Conservation (phyloP, 2,888 invertebrate genomes). For the Andrena chrysosceles region DNA sequence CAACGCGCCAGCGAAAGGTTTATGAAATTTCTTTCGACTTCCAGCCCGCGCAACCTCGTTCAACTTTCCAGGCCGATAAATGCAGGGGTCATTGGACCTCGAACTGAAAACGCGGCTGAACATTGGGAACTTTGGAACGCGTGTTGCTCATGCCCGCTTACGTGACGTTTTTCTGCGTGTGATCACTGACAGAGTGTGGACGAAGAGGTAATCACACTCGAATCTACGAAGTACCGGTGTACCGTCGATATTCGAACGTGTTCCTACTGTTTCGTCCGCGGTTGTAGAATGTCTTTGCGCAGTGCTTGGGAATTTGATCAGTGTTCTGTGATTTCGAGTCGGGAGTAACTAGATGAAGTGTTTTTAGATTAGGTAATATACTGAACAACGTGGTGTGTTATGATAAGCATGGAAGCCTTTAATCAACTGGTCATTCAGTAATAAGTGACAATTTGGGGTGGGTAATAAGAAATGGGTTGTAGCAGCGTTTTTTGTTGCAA, state of each 20-base stretch:
- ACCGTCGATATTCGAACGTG: neutral
- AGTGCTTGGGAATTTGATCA: too few species aligned
- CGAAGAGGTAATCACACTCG: slow-evolving; percentile 16
- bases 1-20: slow-evolving; percentile 18
- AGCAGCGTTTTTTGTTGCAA: too few species aligned
- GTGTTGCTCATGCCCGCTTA: neutral
- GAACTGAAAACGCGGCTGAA: slow-evolving; percentile 34
- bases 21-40: slow-evolving; percentile 40
- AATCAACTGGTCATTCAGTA: too few species aligned
- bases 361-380: too few species aligned
- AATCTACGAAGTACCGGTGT: slow-evolving; percentile 8
- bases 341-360: too few species aligned
- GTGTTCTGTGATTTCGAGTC: too few species aligned
- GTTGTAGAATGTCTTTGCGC: neutral
- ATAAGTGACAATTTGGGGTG: too few species aligned
- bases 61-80: slow-evolving; percentile 40
- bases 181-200: slow-evolving; percentile 7
- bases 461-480: too few species aligned
- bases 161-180: neutral
- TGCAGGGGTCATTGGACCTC: slow-evolving; percentile 22
- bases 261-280: neutral
- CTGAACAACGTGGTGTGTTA: too few species aligned
- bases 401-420: too few species aligned
- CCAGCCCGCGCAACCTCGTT: slow-evolving; percentile 15
- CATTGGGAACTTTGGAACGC: slow-evolving; percentile 45